Base-by-base conservation (phyloP, 2,797 vertebrate genomes). In the Hydrolagus colliei region DNA sequence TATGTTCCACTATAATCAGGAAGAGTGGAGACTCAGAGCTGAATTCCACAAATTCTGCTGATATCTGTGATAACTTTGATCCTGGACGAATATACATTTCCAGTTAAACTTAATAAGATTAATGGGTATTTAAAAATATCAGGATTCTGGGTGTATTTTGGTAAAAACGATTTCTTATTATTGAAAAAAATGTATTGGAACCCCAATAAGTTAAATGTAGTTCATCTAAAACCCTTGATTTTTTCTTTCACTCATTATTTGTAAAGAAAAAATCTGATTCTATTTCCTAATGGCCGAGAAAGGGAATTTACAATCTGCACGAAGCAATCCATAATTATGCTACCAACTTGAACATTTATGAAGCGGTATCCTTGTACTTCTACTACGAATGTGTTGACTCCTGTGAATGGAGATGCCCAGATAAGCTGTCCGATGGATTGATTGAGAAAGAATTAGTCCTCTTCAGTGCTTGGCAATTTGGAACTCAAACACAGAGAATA, bases 381-480 rank as follows among this genome's bases (percentile, higher is more conserved):
- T 35, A 12, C 72, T 22, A 74, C 32, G 73, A 86, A 86, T 75
- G 84, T 86, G 85, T 75, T 61, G 71, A 86, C 75, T 41, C 73
- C 71, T 86, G 87, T 77, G 77, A 73, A 87, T 87, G 75, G 22
- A 27, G 84, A 86, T 85, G 86, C 76, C 87, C 52, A 32, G 32
- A 35, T 86, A 82, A 63, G 35, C 41, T n/a, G 16, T 73, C 61
- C 78, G 61, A 32, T 85, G 22, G 67, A 79, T 68, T 59, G 41
- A 87, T 87, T 87, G 89, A 89, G 88, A 88, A 87, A 89, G 90
- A 32, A 16, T 32, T 65, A 92, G 90, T 87, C 89, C 91, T 90
- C 91, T 88, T 90, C 91, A 92, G 88, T 90, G 89, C 91, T 89
- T 89, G 89, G 90, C 88, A 93, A 92, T 92, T 93, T 89, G 87